phyloP scores from a whole-genome alignment of 2,888 invertebrate species.

The Lucinisca nassula region DNA sequence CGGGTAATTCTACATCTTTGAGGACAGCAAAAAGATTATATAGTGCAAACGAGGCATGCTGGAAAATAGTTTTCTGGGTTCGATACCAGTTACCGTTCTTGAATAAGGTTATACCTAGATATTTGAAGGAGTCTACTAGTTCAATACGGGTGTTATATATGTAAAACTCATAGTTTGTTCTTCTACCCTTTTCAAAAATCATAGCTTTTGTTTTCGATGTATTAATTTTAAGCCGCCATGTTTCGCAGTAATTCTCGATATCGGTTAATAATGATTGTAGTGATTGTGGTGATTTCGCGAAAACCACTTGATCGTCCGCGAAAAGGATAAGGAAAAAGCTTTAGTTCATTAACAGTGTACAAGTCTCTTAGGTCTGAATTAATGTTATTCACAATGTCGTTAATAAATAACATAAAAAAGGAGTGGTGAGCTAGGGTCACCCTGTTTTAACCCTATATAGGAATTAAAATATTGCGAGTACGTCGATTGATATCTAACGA shows the following conservation, averaged over 20 bases:
- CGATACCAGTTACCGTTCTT: constrained; percentile 14
- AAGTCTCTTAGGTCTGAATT: constrained; percentile 1
- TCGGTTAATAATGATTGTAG: constrained; percentile 14
- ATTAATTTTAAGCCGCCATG: neutral
- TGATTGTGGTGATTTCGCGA: neutral
- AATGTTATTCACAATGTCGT: neutral
- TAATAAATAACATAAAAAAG: constrained; percentile 20
- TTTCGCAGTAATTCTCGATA: constrained; percentile 4
- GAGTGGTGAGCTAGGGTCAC: too few species aligned
- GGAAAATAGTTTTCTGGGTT: constrained; percentile 3
- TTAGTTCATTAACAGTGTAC: constrained; percentile 10
- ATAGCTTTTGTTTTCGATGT: constrained; percentile 8
- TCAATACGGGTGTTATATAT: neutral
- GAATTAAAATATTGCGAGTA: too few species aligned
- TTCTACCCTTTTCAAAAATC: constrained; percentile 25
- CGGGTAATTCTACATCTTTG: neutral
- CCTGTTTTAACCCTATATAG: too few species aligned
- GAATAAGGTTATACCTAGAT: constrained; percentile 4
- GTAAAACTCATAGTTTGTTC: neutral
- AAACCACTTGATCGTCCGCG: constrained; percentile 5
- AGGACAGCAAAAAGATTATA: neutral
- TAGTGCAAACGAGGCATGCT: constrained; percentile 13
- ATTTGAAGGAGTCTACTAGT: constrained; percentile 15
- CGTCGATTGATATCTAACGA: too few species aligned
- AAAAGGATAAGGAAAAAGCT: constrained; percentile 1